Evolutionary conservation across 2,888 invertebrate species (phyloP).

Genomic region (Eutolmus rufibarbis): DNA sequence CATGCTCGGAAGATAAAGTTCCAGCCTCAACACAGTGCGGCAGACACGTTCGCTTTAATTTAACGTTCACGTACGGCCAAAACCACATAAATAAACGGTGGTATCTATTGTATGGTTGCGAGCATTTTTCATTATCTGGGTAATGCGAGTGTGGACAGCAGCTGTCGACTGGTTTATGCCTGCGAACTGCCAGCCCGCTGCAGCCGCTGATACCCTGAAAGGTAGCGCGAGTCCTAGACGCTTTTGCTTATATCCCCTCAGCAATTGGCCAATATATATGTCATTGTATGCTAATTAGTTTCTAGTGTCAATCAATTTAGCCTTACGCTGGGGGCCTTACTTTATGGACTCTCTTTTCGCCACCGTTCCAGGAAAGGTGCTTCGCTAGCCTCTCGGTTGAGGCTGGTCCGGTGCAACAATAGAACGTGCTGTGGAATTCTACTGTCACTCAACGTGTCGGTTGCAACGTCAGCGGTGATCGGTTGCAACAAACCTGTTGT

Average conservation of each 20-base stretch:
- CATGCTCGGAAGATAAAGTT: constrained; percentile 1
- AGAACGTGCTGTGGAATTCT: constrained; percentile 41
- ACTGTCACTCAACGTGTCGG: constrained; percentile 42
- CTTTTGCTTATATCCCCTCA: neutral
- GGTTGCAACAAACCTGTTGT: constrained; percentile 38
- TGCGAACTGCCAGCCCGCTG: neutral
- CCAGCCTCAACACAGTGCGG: neutral
- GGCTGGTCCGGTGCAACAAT: constrained; percentile 28
- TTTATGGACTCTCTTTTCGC: constrained; percentile 36
- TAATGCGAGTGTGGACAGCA: constrained; percentile 2
- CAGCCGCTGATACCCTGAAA: neutral
- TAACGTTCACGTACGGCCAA: neutral
- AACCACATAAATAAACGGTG: neutral
- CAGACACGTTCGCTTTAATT: constrained; percentile 12
- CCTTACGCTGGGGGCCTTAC: neutral
- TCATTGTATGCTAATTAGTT: constrained; percentile 47
- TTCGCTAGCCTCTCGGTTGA: neutral
- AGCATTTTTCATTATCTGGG: constrained; percentile 20
- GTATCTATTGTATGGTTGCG: neutral
- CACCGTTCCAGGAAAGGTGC: constrained; percentile 35
- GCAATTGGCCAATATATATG: constrained; percentile 40
- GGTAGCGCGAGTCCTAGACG: neutral
- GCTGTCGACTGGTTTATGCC: neutral
- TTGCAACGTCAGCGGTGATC: constrained; percentile 35
- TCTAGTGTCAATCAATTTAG: constrained; percentile 45